These are phyloP conservation scores for Erannis defoliaria DNA, from an alignment of 2,888 invertebrate genomes.

Conservation along the genomic window DNA sequence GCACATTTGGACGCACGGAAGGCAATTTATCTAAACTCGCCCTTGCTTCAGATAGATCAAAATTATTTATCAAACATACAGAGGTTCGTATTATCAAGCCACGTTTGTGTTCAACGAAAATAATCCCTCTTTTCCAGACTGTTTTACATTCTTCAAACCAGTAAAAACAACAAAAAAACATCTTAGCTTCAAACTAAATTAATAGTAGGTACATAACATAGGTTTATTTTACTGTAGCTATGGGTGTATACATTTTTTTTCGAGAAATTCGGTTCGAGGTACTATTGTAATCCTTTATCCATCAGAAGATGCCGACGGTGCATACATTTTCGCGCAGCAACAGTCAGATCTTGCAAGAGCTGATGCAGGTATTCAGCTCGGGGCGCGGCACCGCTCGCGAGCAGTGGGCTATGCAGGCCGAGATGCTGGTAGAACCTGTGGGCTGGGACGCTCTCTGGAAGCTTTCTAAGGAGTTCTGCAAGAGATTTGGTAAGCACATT, in stretches of 20 bases:
- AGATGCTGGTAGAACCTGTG: conserved; percentile 87
- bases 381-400: conserved; percentile 73
- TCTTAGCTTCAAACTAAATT: too few species aligned
- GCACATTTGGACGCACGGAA: too few species aligned
- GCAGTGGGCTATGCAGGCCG: conserved; percentile 81
- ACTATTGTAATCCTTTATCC: not conserved
- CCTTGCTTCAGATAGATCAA: not conserved
- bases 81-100: too few species aligned
- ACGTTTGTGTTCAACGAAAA: too few species aligned
- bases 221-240: too few species aligned
- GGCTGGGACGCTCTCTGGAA: conserved; percentile 92
- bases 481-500: conserved; percentile 81
- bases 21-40: not conserved
- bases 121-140: too few species aligned
- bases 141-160: too few species aligned
- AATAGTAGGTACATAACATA: too few species aligned
- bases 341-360: conserved; percentile 70
- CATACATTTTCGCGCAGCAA: conserved; percentile 75
- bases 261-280: not conserved
- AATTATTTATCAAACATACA: not conserved
- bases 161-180: too few species aligned
- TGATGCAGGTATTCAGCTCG: conserved; percentile 67
- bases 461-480: conserved; percentile 88
- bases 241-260: too few species aligned
- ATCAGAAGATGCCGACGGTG: conserved; percentile 72